Percentiles rank a stretch among this genome's conserved stretches.
Evolutionary conservation across 2,113 vertebrate species (phyloP).

Genomic region (Silurus meridionalis): DNA sequence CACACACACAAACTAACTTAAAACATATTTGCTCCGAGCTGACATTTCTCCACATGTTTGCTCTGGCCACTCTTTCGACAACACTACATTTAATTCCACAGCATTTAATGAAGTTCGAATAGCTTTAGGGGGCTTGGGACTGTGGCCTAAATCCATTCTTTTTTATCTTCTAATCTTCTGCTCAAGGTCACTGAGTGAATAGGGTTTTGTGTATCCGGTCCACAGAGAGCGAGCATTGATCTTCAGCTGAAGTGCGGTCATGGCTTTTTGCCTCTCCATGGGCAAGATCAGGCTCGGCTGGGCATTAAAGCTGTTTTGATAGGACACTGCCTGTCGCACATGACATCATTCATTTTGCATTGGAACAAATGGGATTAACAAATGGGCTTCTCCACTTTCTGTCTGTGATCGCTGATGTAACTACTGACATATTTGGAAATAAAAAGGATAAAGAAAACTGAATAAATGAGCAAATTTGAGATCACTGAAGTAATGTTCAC

Average conservation of each 20-base stretch:
- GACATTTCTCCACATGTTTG: neutral
- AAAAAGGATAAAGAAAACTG: neutral
- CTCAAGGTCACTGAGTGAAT: conserved; percentile 50
- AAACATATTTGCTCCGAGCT: neutral
- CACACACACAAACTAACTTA: neutral
- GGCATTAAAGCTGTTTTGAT: conserved; percentile 50
- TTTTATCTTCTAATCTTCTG: conserved; percentile 54
- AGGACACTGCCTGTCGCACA: conserved; percentile 43
- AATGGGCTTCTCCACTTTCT: neutral
- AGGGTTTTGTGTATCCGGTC: conserved; percentile 34
- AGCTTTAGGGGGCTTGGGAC: conserved; percentile 5
- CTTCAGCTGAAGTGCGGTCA: conserved; percentile 41
- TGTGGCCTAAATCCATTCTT: conserved; percentile 44
- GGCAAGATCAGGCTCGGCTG: conserved; percentile 31
- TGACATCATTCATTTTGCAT: conserved; percentile 48
- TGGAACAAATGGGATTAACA: conserved; percentile 13
- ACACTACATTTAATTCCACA: neutral
- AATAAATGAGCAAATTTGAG: neutral
- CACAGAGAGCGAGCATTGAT: conserved; percentile 39
- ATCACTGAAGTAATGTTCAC: neutral
- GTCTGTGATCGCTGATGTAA: neutral
- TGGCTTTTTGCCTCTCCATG: conserved; percentile 17
- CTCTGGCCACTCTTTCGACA: neutral
- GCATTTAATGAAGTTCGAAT: conserved; percentile 17
- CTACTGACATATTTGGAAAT: neutral